Percentiles rank a stretch among this genome's conserved stretches.
Evolutionary conservation across 2,797 vertebrate species (phyloP).

Genomic region (Clarias laeviceps): DNA sequence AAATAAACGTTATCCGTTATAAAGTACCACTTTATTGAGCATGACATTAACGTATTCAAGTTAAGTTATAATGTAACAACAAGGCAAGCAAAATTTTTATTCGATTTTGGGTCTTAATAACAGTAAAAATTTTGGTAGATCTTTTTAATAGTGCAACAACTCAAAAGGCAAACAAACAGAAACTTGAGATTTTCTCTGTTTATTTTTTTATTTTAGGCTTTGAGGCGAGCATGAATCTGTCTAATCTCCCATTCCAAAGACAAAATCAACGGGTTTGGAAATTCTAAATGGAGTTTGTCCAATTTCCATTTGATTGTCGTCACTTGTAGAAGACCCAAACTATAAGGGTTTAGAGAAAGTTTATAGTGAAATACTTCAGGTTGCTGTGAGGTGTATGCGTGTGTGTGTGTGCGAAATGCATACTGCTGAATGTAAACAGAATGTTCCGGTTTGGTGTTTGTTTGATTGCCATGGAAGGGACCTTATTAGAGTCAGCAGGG

Average conservation of each 20-base stretch:
- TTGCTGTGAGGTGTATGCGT: background rate
- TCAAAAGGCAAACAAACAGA: background rate
- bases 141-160: too few species aligned
- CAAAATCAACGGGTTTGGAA: background rate
- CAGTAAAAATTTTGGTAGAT: too few species aligned
- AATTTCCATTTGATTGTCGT: background rate
- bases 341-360: background rate
- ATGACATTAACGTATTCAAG: too few species aligned
- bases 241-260: background rate
- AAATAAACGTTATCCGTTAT: too few species aligned
- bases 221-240: background rate
- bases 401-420: background rate
- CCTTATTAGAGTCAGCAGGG: constrained; percentile 75
- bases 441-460: background rate
- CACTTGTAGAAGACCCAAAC: background rate
- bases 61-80: too few species aligned
- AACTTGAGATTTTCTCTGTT: background rate
- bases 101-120: too few species aligned
- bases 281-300: background rate
- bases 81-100: too few species aligned
- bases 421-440: background rate
- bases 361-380: background rate
- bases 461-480: constrained; percentile 71
- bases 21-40: too few species aligned
- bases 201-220: background rate